Percentiles rank a stretch among this genome's conserved stretches.
Conservation (phyloP, 2,797 vertebrate species). For the Trichosurus vulpecula region DNA sequence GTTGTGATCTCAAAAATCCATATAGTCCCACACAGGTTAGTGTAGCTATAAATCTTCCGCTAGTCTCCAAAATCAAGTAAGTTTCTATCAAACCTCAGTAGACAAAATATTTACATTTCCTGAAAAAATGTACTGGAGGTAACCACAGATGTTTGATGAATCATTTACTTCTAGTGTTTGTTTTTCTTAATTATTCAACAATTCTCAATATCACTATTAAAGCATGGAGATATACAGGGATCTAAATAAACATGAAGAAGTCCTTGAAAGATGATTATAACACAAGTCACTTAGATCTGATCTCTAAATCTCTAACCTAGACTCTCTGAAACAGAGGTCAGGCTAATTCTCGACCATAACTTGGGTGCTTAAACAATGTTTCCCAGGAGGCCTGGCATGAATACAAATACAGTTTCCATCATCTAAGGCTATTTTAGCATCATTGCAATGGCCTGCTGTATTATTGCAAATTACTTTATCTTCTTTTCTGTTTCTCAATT, state of each 20-base stretch:
- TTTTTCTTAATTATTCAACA: constrained; percentile 43
- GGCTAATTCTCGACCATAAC: constrained; percentile 38
- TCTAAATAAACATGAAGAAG: constrained; percentile 52
- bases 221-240: neutral
- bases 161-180: constrained; percentile 12
- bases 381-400: constrained; percentile 54
- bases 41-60: neutral
- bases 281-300: constrained; percentile 43
- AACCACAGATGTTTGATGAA: constrained; percentile 36
- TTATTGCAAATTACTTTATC: constrained; percentile 81
- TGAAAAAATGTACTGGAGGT: constrained; percentile 40
- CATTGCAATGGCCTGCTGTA: constrained; percentile 71
- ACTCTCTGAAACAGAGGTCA: constrained; percentile 51
- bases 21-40: neutral
- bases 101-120: constrained; percentile 40
- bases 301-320: constrained; percentile 40
- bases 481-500: constrained; percentile 71
- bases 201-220: constrained; percentile 36
- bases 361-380: constrained; percentile 41
- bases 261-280: constrained; percentile 21
- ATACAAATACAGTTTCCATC: constrained; percentile 63
- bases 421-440: constrained; percentile 71
- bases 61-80: neutral
- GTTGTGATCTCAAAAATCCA: neutral
- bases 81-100: constrained; percentile 7